Evolutionary conservation across 2,888 invertebrate species (phyloP), one percentile per base, ranked within the genome.

Genomic region (Pogonocherus hispidulus): DNA sequence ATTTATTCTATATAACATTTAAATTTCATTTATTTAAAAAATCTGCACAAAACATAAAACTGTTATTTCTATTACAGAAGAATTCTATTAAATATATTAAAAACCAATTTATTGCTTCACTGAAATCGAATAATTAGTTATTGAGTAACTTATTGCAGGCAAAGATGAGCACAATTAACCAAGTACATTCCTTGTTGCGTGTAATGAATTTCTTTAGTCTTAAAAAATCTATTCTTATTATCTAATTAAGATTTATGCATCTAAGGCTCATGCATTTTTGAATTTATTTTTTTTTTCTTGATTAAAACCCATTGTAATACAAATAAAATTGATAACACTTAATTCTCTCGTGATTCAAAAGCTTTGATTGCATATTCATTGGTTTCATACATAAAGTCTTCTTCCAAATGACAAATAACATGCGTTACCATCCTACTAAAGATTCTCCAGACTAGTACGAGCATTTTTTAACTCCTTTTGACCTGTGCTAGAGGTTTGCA

Each of bases 51-150:
- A 37, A 1, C 3, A 32, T 11, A 32, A 41, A 9, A n/a, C 16
- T 41, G n/a, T 41, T 41, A 8, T 41, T 8, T 16, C 41, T 9
- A 41, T 41, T 41, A 16, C 41, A n/a, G 41, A 41, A 14, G 1
- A 5, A 41, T 41, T 41, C 41, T 14, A 41, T 41, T 41, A 41
- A 41, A 9, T n/a, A 41, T 41, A 41, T 41, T 41, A 41, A 41
- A 41, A 41, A 41, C 41, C 41, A 41, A 41, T 41, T 41, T 41
- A 41, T 14, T 41, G 41, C n/a, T 41, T 41, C 41, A 41, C 2
- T 41, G 41, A 41, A n/a, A 41, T 41, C 41, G 1, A 14, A 41
- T 41, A 41, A 41, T 41, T 41, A 41, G 41, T 41, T 41, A 41
- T 41, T 41, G 41, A 14, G 41, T 16, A 41, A 41, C n/a, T n/a